Evolutionary conservation across 1,140 invertebrate genomes (phyloP).

Genomic region (Neodiprion lecontei): DNA sequence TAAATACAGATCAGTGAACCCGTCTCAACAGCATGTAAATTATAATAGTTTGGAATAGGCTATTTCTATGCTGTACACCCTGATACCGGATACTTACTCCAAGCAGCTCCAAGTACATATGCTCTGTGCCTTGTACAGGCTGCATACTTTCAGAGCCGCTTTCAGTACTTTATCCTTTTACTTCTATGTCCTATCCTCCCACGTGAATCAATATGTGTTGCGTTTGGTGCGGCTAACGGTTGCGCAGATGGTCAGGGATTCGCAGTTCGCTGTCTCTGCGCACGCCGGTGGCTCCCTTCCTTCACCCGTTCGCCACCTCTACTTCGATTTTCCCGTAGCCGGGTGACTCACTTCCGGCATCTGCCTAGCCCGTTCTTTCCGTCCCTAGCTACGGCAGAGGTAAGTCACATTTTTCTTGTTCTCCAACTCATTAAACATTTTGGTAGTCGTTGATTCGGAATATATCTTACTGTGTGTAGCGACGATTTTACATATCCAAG

Average conservation of each 20-base stretch:
- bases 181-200: background rate
- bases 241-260: too few species aligned
- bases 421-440: background rate
- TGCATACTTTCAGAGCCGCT: too few species aligned
- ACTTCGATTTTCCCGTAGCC: background rate
- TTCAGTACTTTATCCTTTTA: too few species aligned
- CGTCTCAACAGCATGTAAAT: too few species aligned
- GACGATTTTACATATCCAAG: background rate
- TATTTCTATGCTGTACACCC: too few species aligned
- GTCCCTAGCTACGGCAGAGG: slow-evolving; percentile 49
- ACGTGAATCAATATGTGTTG: background rate
- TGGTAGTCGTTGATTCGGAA: background rate
- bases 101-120: too few species aligned
- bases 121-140: too few species aligned
- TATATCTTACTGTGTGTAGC: background rate
- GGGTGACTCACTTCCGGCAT: slow-evolving; percentile 31
- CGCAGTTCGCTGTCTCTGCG: slow-evolving; percentile 11
- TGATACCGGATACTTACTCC: too few species aligned
- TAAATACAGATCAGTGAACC: too few species aligned
- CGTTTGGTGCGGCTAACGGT: background rate
- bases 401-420: slow-evolving; percentile 35
- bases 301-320: background rate
- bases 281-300: slow-evolving; percentile 7
- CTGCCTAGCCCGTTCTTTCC: slow-evolving; percentile 46
- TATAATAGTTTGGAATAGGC: too few species aligned